Evolutionary conservation across 2,888 invertebrate species (phyloP), one percentile per base, ranked within the genome.

Genomic region (Aspidiotus destructor): DNA sequence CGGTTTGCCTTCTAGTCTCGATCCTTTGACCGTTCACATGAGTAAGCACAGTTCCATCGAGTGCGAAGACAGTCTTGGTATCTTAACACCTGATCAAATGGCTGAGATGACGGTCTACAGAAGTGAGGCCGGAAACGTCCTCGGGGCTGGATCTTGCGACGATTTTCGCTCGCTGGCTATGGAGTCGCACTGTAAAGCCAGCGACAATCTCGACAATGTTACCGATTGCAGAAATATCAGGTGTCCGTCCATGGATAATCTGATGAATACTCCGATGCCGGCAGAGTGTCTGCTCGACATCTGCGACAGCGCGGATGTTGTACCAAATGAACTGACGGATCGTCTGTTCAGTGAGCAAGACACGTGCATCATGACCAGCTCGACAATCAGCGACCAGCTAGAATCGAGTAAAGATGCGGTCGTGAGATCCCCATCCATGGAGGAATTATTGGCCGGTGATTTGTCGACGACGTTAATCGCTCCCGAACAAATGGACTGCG

Each of bases 81-180:
- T 92, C 74, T 80, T 93, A 71, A 91, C 92, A 10, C 91, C 92
- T 0, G 90, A 91, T 79, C 91, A 92, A 78, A 91, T 92, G 89
- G 77, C 79, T 71, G 87, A 88, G 75, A 85, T 84, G 72, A 83
- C 83, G 74, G 83, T 83, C 75, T 80, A 60, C 61, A 41, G 61
- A 5, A 60, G 68, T 41, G 41, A 40, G 5, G 69, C 42, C 11
- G 57, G 55, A 41, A 60, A 52, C 48, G 62, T 60, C n/a, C 17
- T 62, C 10, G 61, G 57, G 3, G 69, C 55, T 1, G 69, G 62
- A 6, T 69, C 69, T 13, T 69, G 69, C 62, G 69, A 69, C n/a
- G 69, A 69, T 55, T 69, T 69, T 10, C 44, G 53, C 13, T 42
- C 69, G 2, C 57, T 69, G 10, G 53, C 53, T 7, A 42, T 69